These are phyloP conservation scores for Nasonovia ribisnigri DNA, from an alignment of 2,888 invertebrate genomes.

Conservation along the genomic window DNA sequence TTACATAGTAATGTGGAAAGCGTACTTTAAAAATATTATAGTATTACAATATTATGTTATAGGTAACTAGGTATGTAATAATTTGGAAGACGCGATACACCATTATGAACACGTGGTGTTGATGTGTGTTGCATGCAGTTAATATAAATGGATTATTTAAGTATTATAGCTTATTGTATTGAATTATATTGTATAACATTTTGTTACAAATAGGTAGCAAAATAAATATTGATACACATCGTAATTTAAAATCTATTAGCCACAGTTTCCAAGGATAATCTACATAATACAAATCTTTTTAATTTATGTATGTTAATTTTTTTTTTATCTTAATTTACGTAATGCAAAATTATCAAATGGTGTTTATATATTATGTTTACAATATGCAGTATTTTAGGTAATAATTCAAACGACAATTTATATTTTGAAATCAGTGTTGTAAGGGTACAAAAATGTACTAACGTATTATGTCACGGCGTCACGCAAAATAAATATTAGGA, in stretches of 20 bases:
- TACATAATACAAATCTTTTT: not conserved
- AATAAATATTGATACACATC: not conserved
- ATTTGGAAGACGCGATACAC: not conserved
- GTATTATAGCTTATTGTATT: not conserved
- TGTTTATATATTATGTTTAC: not conserved
- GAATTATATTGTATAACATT: not conserved
- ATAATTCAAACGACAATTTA: not conserved
- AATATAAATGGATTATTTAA: not conserved
- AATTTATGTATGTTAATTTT: not conserved
- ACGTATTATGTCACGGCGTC: not conserved
- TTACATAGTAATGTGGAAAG: not conserved
- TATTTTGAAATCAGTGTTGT: not conserved
- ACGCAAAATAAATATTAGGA: conserved; percentile 20
- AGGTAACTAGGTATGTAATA: not conserved
- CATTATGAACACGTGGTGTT: not conserved
- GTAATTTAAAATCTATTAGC: not conserved
- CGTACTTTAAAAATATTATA: not conserved
- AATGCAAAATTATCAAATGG: not conserved
- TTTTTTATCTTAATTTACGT: not conserved
- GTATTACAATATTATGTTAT: not conserved
- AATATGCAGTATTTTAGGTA: not conserved
- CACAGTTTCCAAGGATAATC: not conserved
- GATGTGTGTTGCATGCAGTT: not conserved
- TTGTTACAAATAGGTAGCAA: not conserved
- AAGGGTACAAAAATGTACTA: not conserved